Percentiles rank a stretch among this genome's conserved stretches.
Conservation (phyloP, 2,888 invertebrate genomes). For the Scaptomyza cyrtandrae region DNA sequence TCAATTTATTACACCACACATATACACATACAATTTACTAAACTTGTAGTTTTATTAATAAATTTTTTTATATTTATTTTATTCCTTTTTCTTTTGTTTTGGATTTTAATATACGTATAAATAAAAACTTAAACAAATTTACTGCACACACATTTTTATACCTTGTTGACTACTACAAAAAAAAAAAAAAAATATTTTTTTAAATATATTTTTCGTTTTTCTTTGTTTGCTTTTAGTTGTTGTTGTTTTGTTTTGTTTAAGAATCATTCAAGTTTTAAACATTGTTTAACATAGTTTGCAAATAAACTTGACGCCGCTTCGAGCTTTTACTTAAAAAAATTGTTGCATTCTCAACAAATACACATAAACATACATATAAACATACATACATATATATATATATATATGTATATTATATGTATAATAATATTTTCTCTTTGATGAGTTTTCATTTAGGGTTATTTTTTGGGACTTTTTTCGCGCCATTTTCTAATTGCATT, state of each 20-base stretch:
- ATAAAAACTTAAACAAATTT: constrained; percentile 81
- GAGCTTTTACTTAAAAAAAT: constrained; percentile 48
- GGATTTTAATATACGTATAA: constrained; percentile 64
- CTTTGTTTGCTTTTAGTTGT: constrained; percentile 27
- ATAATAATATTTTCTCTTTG: constrained; percentile 19
- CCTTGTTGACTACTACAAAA: constrained; percentile 68
- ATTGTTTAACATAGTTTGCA: constrained; percentile 65
- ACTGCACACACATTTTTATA: constrained; percentile 73
- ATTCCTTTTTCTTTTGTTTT: constrained; percentile 38
- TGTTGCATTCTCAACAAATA: constrained; percentile 50
- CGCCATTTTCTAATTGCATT: constrained; percentile 41
- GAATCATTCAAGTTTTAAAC: constrained; percentile 75
- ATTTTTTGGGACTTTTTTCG: neutral
- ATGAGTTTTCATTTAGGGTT: constrained; percentile 25
- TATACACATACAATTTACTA: constrained; percentile 59
- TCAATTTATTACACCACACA: constrained; percentile 69
- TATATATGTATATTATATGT: constrained; percentile 8
- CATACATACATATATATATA: constrained; percentile 10
- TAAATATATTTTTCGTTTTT: constrained; percentile 34
- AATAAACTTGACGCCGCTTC: constrained; percentile 60
- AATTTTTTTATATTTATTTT: constrained; percentile 53
- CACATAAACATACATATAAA: too few species aligned
- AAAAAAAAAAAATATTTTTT: constrained; percentile 64
- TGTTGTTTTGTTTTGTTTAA: constrained; percentile 36
- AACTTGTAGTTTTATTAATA: constrained; percentile 52